Evolutionary conservation across 2,797 vertebrate genomes (phyloP), one percentile per base, ranked within the genome.

Genomic region (Hypotaenidia okinawae): DNA sequence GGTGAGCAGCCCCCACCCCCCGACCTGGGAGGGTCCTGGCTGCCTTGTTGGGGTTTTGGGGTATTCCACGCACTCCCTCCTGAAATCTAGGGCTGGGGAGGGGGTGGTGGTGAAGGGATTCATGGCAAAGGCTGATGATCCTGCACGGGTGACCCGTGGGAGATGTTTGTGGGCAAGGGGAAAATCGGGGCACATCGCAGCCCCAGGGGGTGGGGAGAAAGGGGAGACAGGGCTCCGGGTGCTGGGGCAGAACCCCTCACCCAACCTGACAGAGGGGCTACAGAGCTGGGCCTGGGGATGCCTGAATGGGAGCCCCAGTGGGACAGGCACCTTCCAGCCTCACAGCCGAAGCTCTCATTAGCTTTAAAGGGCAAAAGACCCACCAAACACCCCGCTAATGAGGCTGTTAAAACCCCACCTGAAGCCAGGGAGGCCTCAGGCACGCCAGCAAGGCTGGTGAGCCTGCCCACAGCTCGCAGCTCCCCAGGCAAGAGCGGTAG

Each of bases 331-430:
- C 52, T 93, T 95, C 66, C 78, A 87, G 78, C 41, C 7, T 2
- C 83, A 89, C 27, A 6, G 93, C 74, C 83, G 93, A 87, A 83
- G 59, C 45, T 39, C 85, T 96, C 1, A 0, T 92, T 93, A 91
- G 51, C 84, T 93, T 93, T 79, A 92, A 83, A 92, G 55, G 62
- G 75, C 49, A 62, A 89, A 87, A 94, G 87, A 92, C 10, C 43
- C 43, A 45, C 43, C 43, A 45, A 45, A 45, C 43, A 43, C 66
- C 61, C 58, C 3, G 6, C 76, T 97, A 96, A 97, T 84, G 94
- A 96, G 93, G 61, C 78, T 64, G 63, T 90, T 96, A 92, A 95
- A 93, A 94, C 49, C 16, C 33, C 64, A 75, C 51, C 63, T 84
- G 81, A 73, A 87, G 86, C 69, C 39, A 86, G 54, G 54, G 13